Percentiles rank a stretch among this genome's conserved stretches.
phyloP scores from a whole-genome alignment of 2,888 invertebrate genomes.

The Nesidiocoris tenuis region DNA sequence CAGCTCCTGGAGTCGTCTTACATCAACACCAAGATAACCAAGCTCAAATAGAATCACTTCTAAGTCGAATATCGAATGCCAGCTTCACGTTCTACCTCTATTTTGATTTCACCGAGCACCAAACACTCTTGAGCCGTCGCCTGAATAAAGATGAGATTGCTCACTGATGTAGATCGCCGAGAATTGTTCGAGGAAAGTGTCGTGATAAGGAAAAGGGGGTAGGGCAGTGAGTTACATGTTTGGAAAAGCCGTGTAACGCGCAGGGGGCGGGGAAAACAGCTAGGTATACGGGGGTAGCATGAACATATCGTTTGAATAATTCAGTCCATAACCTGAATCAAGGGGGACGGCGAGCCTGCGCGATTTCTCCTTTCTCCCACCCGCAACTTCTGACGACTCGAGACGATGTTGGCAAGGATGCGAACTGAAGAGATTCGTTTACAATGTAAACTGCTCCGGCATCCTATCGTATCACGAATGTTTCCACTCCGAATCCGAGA shows the following conservation, averaged over 20 bases:
- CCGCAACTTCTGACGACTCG: neutral
- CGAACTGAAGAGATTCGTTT: neutral
- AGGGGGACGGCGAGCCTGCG: neutral
- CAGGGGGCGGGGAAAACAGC: neutral
- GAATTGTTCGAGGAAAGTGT: neutral
- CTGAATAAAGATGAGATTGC: neutral
- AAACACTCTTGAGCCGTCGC: neutral
- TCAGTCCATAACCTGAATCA: conserved; percentile 17
- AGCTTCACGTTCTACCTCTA: no score
- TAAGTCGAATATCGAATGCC: no score
- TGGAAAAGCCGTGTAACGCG: neutral
- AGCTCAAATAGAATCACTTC: no score
- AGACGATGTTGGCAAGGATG: neutral
- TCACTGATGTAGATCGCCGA: neutral
- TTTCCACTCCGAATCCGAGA: neutral
- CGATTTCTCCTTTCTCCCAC: neutral
- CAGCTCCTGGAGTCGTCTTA: no score
- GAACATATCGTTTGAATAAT: conserved; percentile 35
- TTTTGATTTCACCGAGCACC: no score
- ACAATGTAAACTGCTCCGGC: neutral
- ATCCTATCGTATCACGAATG: neutral
- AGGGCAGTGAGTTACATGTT: neutral
- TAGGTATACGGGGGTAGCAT: conserved; percentile 9
- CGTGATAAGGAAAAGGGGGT: neutral
- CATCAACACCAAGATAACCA: no score